A percentile compares a stretch with the other conserved stretches of the same genome.
Evolutionary conservation across 1,140 invertebrate species (phyloP).

Genomic region (Brachionus asplanchnoidis): DNA sequence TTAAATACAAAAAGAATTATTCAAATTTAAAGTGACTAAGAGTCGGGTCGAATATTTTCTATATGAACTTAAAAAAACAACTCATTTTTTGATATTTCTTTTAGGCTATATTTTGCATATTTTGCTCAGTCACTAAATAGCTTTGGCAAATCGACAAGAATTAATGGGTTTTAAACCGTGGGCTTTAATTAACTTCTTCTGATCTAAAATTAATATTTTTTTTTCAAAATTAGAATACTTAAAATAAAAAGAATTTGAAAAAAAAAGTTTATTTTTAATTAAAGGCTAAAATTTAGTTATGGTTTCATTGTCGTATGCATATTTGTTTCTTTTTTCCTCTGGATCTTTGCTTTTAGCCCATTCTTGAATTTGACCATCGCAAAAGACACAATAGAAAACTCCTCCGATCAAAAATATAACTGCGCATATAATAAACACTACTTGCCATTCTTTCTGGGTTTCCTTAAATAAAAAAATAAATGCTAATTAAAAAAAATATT

Average conservation of each 20-base stretch:
- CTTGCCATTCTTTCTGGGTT: constrained; percentile 37
- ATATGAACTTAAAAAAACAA: background rate
- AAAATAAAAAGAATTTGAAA: background rate
- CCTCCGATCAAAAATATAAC: constrained; percentile 9
- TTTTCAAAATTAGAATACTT: background rate
- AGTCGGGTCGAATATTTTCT: background rate
- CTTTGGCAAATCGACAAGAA: background rate
- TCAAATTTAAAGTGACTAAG: background rate
- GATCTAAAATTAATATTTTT: background rate
- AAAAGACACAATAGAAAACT: background rate
- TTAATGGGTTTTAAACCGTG: background rate
- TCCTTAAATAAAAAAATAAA: constrained; percentile 5
- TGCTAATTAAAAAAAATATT: too few species aligned
- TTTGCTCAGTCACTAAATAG: background rate
- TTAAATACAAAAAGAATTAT: background rate
- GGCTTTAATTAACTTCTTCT: background rate
- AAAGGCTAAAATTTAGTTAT: background rate
- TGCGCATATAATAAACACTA: constrained; percentile 40
- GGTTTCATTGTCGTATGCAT: background rate
- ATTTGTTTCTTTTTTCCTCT: background rate
- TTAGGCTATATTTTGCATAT: background rate
- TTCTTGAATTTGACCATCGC: constrained; percentile 16
- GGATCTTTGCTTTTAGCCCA: constrained; percentile 28
- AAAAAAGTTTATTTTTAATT: background rate
- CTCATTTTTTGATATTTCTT: background rate